These are phyloP conservation scores for Nettapus auritus DNA, from an alignment of 2,113 vertebrate species.

Conservation along the genomic window DNA sequence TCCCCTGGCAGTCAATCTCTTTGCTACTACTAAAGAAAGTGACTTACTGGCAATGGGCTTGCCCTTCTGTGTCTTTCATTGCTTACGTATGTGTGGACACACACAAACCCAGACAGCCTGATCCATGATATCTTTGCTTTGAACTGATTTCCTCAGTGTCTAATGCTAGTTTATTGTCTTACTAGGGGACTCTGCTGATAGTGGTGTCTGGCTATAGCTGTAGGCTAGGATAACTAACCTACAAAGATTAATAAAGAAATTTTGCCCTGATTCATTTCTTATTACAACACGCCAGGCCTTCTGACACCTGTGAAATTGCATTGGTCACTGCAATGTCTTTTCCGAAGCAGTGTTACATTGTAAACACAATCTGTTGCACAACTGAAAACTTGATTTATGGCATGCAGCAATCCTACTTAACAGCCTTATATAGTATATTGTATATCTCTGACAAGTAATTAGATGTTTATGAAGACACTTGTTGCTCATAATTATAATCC, in stretches of 20 bases:
- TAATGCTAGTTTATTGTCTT: background rate
- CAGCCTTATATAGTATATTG: slow-evolving; percentile 2
- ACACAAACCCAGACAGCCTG: background rate
- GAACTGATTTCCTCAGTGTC: background rate
- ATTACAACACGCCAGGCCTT: background rate
- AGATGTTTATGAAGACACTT: slow-evolving; percentile 72
- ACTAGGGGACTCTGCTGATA: background rate
- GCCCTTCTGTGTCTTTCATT: background rate
- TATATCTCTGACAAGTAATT: slow-evolving; percentile 53
- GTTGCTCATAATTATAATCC: slow-evolving; percentile 67
- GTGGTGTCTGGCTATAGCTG: background rate
- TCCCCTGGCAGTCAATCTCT: slow-evolving; percentile 45
- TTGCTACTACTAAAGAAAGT: background rate
- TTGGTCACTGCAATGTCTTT: background rate
- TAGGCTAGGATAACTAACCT: background rate
- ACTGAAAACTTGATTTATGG: slow-evolving; percentile 32
- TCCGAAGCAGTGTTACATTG: background rate
- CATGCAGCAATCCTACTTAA: background rate
- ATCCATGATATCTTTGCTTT: background rate
- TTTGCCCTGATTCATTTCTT: background rate
- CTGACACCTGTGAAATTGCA: background rate
- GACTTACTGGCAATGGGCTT: background rate
- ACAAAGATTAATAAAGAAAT: background rate
- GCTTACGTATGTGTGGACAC: background rate
- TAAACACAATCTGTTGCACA: slow-evolving; percentile 4